Evolutionary conservation across 2,113 vertebrate species (phyloP).

Genomic region (Xyrauchen texanus): DNA sequence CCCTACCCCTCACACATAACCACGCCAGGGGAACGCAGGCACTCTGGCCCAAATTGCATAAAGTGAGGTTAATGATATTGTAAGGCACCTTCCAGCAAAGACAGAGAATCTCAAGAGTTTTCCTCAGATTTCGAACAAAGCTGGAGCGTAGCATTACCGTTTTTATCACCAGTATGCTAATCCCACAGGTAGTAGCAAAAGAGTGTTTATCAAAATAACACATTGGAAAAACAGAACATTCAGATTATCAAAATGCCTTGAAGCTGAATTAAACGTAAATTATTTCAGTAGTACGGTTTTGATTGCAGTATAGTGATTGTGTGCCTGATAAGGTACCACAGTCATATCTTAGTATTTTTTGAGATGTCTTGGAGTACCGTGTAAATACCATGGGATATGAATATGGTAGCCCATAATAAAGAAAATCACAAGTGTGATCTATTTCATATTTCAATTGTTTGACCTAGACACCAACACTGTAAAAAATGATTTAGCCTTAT

Average conservation of each 20-base stretch:
- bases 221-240: neutral
- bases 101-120: conserved; percentile 46
- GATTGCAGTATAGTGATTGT: neutral
- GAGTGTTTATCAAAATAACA: neutral
- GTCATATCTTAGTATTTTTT: neutral
- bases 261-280: neutral
- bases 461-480: too few relatives aligned
- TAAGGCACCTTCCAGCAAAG: conserved; percentile 53
- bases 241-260: neutral
- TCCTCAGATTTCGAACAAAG: conserved; percentile 42
- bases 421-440: too few relatives aligned
- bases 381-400: too few relatives aligned
- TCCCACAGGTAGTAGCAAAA: conserved; percentile 4
- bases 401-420: too few relatives aligned
- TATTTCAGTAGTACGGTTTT: neutral
- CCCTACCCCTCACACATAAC: conserved; percentile 48
- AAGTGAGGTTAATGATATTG: conserved; percentile 70
- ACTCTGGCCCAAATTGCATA: conserved; percentile 67
- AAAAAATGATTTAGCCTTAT: too few relatives aligned
- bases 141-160: conserved; percentile 41
- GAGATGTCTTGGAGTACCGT: too few relatives aligned
- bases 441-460: neutral
- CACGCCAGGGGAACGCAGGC: conserved; percentile 47
- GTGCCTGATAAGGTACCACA: too few relatives aligned
- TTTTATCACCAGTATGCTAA: conserved; percentile 43